These are phyloP conservation scores for Columbina picui DNA, from an alignment of 2,113 vertebrate species.

Conservation along the genomic window DNA sequence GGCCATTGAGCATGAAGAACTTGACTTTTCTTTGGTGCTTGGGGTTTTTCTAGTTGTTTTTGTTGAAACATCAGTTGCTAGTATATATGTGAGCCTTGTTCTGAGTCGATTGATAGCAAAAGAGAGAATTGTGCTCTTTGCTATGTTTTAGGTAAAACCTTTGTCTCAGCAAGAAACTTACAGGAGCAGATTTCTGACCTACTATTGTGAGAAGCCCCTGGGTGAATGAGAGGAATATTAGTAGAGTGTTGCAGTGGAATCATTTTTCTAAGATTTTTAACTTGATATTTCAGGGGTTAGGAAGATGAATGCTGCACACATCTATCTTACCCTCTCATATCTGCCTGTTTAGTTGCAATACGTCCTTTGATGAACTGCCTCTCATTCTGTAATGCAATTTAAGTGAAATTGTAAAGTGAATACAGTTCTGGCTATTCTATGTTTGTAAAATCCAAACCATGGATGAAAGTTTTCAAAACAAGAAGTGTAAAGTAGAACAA, in stretches of 20 bases:
- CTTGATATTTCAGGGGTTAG: neutral
- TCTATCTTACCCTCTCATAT: constrained; percentile 18
- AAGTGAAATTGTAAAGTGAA: neutral
- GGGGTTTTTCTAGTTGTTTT: neutral
- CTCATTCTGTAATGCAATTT: neutral
- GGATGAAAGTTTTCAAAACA: neutral
- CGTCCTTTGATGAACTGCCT: constrained; percentile 3
- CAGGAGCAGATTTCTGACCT: neutral
- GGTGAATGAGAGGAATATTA: neutral
- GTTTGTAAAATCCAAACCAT: neutral
- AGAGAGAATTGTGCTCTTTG: neutral
- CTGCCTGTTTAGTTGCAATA: neutral
- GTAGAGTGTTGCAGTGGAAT: neutral
- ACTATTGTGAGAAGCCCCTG: neutral
- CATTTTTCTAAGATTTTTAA: constrained; percentile 3
- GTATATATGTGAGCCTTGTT: neutral
- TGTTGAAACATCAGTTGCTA: neutral
- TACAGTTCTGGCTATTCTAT: neutral
- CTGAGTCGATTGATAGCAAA: neutral
- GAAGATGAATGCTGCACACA: neutral
- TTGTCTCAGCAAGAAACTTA: neutral
- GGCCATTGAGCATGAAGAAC: neutral
- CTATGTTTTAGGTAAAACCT: constrained; percentile 16
- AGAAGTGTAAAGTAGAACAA: neutral
- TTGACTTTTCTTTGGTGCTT: neutral